Evolutionary conservation across 2,888 invertebrate genomes (phyloP).

Genomic region (Drosophila flavopinicola): DNA sequence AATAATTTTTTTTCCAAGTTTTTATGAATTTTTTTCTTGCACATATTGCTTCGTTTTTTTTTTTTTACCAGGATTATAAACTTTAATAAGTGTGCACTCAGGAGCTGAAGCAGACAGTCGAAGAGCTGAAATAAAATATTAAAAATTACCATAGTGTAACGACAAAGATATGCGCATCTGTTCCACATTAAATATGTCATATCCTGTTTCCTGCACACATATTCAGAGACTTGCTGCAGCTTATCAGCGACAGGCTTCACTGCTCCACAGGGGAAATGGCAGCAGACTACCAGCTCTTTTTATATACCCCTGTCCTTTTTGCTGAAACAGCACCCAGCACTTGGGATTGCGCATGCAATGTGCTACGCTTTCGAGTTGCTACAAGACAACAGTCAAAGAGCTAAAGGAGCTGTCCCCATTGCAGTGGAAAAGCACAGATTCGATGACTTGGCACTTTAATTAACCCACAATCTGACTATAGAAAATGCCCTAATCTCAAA

Average conservation of each 20-base stretch:
- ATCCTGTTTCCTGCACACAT: constrained; percentile 77
- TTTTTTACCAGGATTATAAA: constrained; percentile 5
- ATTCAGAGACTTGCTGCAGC: constrained; percentile 35
- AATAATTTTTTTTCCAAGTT: constrained; percentile 42
- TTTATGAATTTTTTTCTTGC: constrained; percentile 2
- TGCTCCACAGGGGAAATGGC: constrained; percentile 34
- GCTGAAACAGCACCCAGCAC: constrained; percentile 21
- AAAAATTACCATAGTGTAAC: constrained; percentile 27
- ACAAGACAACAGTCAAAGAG: constrained; percentile 21
- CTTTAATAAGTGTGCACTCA: constrained; percentile 51
- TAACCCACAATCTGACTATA: constrained; percentile 10
- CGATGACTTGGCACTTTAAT: constrained; percentile 25
- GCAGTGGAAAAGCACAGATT: constrained; percentile 9
- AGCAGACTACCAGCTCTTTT: constrained; percentile 22
- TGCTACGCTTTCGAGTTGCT: constrained; percentile 16
- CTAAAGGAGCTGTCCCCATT: constrained; percentile 17
- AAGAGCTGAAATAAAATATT: constrained; percentile 37
- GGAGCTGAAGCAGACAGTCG: constrained; percentile 42
- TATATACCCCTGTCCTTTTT: constrained; percentile 32
- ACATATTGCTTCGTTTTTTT: constrained; percentile 18
- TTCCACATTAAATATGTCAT: constrained; percentile 79
- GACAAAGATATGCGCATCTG: constrained; percentile 71
- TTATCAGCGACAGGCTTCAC: constrained; percentile 58
- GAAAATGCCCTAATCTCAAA: constrained; percentile 15
- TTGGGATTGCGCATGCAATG: constrained; percentile 27